Conservation (phyloP, 2,113 vertebrate genomes). For the Eupsittula cactorum region DNA sequence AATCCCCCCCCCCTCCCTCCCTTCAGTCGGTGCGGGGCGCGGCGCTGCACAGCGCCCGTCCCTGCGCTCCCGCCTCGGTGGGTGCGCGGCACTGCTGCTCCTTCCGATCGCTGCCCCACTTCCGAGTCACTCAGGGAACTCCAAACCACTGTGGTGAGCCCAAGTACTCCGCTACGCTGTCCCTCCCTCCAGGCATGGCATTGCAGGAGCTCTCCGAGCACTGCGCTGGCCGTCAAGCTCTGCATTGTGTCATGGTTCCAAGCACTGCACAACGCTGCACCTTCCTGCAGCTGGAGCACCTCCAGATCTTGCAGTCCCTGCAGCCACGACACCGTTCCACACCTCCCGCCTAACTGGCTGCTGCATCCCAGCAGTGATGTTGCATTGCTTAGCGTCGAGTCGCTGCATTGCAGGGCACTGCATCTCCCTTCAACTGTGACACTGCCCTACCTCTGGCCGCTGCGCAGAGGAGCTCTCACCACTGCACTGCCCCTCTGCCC, state of each 20-base stretch:
- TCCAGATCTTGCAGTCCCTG: background rate
- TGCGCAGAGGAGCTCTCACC: background rate
- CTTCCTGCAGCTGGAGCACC: background rate
- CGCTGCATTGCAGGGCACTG: background rate
- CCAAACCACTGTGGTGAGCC: background rate
- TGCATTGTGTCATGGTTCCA: background rate
- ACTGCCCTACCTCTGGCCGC: background rate
- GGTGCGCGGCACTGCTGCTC: background rate
- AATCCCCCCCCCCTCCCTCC: background rate
- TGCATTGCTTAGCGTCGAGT: background rate
- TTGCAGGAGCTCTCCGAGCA: background rate
- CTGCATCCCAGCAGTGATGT: background rate
- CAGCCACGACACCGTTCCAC: background rate
- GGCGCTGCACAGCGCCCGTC: background rate
- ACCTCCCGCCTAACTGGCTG: background rate
- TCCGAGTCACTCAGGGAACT: background rate
- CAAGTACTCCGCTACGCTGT: accelerated
- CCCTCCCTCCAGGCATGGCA: background rate
- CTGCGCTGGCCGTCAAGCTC: background rate
- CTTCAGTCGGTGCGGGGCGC: accelerated
- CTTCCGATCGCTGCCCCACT: accelerated
- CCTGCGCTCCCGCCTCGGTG: accelerated
- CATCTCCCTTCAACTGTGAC: background rate
- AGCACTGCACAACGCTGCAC: background rate
- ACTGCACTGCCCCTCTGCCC: background rate